Percentiles rank a stretch among this genome's conserved stretches.
Evolutionary conservation across 1,140 invertebrate species (phyloP).

Genomic region (Hylyphantes graminicola): DNA sequence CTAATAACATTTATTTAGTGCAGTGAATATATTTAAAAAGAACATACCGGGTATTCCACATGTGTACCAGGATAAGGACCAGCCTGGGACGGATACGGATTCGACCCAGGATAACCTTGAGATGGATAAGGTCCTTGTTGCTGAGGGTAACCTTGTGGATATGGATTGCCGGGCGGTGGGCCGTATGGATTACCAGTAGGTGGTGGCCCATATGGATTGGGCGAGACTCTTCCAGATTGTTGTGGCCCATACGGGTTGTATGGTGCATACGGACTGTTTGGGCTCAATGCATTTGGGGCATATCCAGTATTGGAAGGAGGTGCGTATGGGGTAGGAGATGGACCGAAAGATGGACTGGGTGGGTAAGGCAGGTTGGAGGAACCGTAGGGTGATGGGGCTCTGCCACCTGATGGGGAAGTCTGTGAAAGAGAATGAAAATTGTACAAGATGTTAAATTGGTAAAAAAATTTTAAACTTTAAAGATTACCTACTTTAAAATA

Average conservation of each 20-base stretch:
- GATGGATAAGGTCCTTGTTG: constrained; percentile 20
- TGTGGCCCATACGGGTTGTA: constrained; percentile 35
- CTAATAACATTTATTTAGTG: no score
- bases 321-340: constrained; percentile 12
- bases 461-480: no score
- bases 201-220: constrained; percentile 50
- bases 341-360: constrained; percentile 40
- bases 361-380: constrained; percentile 39
- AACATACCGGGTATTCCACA: constrained; percentile 48
- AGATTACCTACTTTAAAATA: no score
- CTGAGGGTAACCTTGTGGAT: constrained; percentile 37
- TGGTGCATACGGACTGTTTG: constrained; percentile 30
- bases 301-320: constrained; percentile 6
- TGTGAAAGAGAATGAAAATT: background rate
- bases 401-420: constrained; percentile 8
- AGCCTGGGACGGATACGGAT: constrained; percentile 38
- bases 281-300: background rate
- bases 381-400: constrained; percentile 46
- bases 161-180: constrained; percentile 9
- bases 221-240: constrained; percentile 3
- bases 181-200: constrained; percentile 31
- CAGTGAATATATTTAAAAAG: background rate
- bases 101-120: constrained; percentile 28
- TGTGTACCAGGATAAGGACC: constrained; percentile 54
- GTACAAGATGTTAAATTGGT: no score